Evolutionary conservation across 2,888 invertebrate species (phyloP).

Genomic region (Drosophila sordidapex): DNA sequence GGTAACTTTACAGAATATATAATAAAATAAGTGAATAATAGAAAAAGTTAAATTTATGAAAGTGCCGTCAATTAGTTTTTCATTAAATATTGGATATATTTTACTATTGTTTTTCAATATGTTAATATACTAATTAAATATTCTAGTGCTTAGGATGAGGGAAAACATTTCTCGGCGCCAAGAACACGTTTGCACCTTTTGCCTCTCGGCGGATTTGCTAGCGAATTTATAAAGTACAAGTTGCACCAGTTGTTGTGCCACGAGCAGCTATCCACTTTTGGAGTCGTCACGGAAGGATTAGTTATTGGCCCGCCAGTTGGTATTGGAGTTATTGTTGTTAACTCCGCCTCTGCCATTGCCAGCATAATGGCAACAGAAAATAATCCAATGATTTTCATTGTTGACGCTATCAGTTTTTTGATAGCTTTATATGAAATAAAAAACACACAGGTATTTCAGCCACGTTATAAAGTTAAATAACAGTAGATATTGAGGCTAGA

Average conservation of each 20-base stretch:
- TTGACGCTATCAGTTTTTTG: not conserved
- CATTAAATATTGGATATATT: not conserved
- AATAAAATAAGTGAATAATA: not conserved
- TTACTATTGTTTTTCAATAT: not conserved
- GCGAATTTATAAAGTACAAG: not conserved
- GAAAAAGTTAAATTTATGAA: not conserved
- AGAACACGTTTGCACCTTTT: constrained; percentile 27
- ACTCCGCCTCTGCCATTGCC: not conserved
- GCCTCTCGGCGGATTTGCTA: not conserved
- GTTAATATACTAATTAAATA: not conserved
- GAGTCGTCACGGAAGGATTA: not conserved
- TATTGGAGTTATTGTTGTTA: not conserved
- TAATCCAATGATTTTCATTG: constrained; percentile 3
- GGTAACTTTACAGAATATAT: not conserved
- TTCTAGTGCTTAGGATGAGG: not conserved
- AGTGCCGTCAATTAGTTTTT: not conserved
- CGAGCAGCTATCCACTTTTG: constrained; percentile 36
- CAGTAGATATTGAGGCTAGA: not conserved
- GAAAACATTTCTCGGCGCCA: constrained; percentile 29
- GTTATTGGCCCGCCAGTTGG: not conserved
- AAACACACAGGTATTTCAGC: not conserved
- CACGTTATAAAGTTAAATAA: not conserved
- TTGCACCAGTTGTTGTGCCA: constrained; percentile 43
- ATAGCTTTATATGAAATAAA: not conserved
- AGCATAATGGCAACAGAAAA: constrained; percentile 7